Conservation (phyloP, 2,888 invertebrate genomes). For the Danaus chrysippus region DNA sequence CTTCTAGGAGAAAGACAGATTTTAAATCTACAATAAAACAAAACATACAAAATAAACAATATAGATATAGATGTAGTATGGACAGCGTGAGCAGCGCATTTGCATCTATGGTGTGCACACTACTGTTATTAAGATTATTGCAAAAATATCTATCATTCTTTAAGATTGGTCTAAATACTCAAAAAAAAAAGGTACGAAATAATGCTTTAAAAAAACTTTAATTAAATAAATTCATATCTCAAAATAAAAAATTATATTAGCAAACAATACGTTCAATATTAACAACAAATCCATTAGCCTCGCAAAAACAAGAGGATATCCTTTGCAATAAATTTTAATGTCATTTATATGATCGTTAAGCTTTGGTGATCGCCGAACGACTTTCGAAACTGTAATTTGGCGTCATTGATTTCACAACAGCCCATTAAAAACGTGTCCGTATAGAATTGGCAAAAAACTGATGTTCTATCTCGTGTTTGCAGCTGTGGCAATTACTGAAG, state of each 20-base stretch:
- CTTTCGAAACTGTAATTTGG: conserved; percentile 49
- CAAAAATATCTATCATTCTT: no score
- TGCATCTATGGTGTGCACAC: no score
- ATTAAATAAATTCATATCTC: no score
- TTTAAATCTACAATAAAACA: no score
- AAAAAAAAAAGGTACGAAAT: no score
- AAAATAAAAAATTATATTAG: neutral
- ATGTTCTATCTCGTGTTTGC: conserved; percentile 47
- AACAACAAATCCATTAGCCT: neutral
- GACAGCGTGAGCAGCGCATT: no score
- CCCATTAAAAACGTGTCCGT: conserved; percentile 50
- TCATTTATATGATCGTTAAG: conserved; percentile 15
- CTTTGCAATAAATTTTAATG: conserved; percentile 3
- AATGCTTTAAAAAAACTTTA: no score
- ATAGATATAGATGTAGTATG: no score
- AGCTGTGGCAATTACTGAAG: conserved; percentile 55
- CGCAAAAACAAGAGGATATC: conserved; percentile 6
- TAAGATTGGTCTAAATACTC: no score
- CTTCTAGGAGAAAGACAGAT: no score
- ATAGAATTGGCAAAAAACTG: conserved; percentile 44
- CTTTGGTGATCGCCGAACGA: conserved; percentile 33
- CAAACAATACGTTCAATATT: neutral
- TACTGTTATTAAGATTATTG: no score
- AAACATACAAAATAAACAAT: no score
- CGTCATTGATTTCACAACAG: conserved; percentile 54